A percentile compares a stretch with the other conserved stretches of the same genome.
Conservation (phyloP, 2,888 invertebrate species). For the Callosobruchus maculatus region DNA sequence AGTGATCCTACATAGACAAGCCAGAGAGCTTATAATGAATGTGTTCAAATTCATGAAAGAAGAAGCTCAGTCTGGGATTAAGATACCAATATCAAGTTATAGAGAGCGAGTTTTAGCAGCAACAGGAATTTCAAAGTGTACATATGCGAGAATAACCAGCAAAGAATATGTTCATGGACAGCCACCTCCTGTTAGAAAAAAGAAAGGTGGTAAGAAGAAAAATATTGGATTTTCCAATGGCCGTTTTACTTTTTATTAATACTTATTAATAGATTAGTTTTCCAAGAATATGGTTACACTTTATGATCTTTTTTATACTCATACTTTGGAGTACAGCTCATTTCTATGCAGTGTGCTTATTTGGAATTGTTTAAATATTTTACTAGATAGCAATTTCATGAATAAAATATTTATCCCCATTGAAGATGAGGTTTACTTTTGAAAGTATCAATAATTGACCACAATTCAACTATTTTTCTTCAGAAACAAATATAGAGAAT, state of each 20-base stretch:
- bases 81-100: constrained; percentile 17
- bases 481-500: constrained; percentile 26
- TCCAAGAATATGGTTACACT: not conserved
- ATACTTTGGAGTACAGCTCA: no score
- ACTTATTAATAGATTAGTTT: no score
- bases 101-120: constrained; percentile 18
- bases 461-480: constrained; percentile 3
- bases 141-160: constrained; percentile 18
- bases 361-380: no score
- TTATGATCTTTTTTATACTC: no score
- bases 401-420: not conserved
- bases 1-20: constrained; percentile 17
- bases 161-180: constrained; percentile 17
- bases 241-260: no score
- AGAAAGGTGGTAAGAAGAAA: not conserved
- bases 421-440: not conserved
- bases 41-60: constrained; percentile 22
- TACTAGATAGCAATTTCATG: no score
- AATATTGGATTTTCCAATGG: not conserved
- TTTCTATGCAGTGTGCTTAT: no score
- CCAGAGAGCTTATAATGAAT: constrained; percentile 19
- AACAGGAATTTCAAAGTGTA: constrained; percentile 21
- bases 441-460: not conserved
- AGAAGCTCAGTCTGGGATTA: constrained; percentile 18
- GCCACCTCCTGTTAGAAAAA: not conserved